Evolutionary conservation across 2,113 vertebrate genomes (phyloP).

Genomic region (Desmodus rotundus): DNA sequence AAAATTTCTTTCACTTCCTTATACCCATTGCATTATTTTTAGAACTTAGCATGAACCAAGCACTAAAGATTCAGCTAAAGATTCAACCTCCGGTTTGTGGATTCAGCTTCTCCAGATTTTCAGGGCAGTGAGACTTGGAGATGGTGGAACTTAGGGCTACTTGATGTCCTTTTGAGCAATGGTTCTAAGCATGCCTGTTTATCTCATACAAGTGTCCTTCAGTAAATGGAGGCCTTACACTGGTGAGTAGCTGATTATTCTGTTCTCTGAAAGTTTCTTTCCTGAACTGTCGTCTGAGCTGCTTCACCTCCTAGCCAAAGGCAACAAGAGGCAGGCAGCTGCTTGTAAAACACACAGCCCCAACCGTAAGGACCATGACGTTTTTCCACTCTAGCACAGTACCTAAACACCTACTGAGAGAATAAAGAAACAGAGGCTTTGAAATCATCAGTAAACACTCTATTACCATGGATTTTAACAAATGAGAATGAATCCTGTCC

Average conservation of each 20-base stretch:
- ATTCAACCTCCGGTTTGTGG: background rate
- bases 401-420: background rate
- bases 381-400: background rate
- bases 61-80: background rate
- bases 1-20: background rate
- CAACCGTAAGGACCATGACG: background rate
- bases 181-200: background rate
- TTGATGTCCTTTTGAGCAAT: background rate
- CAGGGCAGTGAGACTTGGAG: background rate
- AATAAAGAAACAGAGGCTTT: background rate
- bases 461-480: background rate
- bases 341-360: background rate
- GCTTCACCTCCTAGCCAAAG: background rate
- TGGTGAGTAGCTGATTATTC: background rate
- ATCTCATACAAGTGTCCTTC: background rate
- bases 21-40: background rate
- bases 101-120: background rate
- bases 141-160: background rate
- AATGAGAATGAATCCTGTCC: background rate
- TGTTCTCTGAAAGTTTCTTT: background rate
- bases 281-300: background rate
- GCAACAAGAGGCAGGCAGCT: background rate
- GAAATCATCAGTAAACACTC: background rate
- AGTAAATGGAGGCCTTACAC: background rate
- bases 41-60: background rate